Evolutionary conservation across 2,888 invertebrate genomes (phyloP).

Genomic region (Melolontha melolontha): DNA sequence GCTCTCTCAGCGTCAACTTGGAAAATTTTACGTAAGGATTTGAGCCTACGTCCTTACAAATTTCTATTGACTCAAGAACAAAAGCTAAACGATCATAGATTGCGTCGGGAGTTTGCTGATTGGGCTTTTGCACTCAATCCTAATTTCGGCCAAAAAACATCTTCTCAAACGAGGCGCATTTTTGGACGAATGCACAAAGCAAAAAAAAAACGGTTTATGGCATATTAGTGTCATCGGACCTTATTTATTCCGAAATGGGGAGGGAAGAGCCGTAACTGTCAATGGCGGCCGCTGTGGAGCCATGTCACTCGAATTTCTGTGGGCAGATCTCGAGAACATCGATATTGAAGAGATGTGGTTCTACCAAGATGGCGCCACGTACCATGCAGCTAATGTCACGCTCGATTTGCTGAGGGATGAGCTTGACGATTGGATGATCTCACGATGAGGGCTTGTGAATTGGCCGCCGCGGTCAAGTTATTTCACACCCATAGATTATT

Average conservation of each 20-base stretch:
- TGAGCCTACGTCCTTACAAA: conserved; percentile 37
- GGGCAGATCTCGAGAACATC: no score
- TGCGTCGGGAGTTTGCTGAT: no score
- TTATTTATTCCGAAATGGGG: not conserved
- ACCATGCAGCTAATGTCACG: no score
- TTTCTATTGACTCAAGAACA: conserved; percentile 29
- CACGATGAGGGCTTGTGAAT: no score
- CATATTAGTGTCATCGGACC: no score
- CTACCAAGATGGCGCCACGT: not conserved
- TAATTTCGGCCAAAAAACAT: conserved; percentile 37
- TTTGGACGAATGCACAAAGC: conserved; percentile 9
- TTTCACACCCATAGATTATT: no score
- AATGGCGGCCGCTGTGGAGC: not conserved
- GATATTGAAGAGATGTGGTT: not conserved
- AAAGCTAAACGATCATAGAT: no score
- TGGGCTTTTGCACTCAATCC: no score
- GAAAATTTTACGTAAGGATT: conserved; percentile 38
- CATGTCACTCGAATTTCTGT: not conserved
- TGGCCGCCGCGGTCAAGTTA: no score
- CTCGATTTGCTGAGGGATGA: no score
- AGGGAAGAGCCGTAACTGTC: not conserved
- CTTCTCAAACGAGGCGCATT: conserved; percentile 41
- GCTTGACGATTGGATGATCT: no score
- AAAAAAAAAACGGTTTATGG: no score
- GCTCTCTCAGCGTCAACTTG: conserved; percentile 39